Evolutionary conservation across 2,797 vertebrate genomes (phyloP).

Genomic region (Chelon labrosus): DNA sequence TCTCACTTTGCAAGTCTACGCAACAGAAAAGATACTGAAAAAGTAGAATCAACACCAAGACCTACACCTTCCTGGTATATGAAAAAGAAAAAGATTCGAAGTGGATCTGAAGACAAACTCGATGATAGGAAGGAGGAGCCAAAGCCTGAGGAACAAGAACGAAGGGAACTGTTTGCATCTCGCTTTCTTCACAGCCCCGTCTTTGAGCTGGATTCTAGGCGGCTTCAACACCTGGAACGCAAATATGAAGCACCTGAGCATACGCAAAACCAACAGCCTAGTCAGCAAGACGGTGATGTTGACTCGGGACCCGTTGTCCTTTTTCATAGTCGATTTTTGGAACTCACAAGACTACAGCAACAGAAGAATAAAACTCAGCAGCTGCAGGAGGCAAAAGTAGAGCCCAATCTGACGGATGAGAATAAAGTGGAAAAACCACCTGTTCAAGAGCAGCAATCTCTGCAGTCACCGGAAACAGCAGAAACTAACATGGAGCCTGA

Average conservation of each 20-base stretch:
- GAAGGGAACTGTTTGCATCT: constrained; percentile 95
- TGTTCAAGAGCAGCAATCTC: constrained; percentile 80
- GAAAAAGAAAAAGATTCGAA: constrained; percentile 98
- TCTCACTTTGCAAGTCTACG: constrained; percentile 95
- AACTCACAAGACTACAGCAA: constrained; percentile 91
- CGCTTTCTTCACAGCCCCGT: constrained; percentile 98
- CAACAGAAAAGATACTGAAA: constrained; percentile 96
- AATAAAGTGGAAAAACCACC: constrained; percentile 80
- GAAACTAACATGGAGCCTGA: constrained; percentile 82
- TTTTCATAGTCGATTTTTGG: constrained; percentile 96
- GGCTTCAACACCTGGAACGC: constrained; percentile 94
- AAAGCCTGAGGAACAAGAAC: constrained; percentile 96
- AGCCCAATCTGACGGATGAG: constrained; percentile 34
- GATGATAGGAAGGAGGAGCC: constrained; percentile 97
- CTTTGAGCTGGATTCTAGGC: constrained; percentile 96
- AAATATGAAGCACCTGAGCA: constrained; percentile 94
- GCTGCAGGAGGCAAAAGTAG: constrained; percentile 85
- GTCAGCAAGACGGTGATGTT: constrained; percentile 89
- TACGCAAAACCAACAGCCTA: constrained; percentile 82
- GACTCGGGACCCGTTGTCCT: constrained; percentile 93
- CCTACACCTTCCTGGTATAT: constrained; percentile 98
- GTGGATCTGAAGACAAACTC: constrained; percentile 94
- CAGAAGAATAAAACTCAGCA: constrained; percentile 93
- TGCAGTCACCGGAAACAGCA: constrained; percentile 75
- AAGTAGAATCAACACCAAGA: constrained; percentile 93